phyloP scores from a whole-genome alignment of 1,140 invertebrate species.

The Drosophila kepulauana region DNA sequence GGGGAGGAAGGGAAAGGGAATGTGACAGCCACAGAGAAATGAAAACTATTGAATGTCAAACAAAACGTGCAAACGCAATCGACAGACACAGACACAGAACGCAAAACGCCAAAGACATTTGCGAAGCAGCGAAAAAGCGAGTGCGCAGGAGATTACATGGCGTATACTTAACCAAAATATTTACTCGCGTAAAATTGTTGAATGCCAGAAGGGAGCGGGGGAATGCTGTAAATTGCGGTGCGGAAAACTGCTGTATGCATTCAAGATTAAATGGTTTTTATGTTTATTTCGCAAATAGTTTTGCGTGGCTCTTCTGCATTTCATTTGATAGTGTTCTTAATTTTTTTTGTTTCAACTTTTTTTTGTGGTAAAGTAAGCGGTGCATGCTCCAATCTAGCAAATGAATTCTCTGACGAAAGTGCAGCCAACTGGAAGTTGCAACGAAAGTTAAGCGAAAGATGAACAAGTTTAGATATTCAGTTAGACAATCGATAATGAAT shows the following conservation, averaged over 20 bases:
- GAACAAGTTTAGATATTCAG: constrained; percentile 9
- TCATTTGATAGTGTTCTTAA: constrained; percentile 19
- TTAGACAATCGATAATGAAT: neutral
- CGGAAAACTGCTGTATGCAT: constrained; percentile 40
- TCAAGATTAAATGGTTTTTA: constrained; percentile 77
- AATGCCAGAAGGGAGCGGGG: constrained; percentile 3
- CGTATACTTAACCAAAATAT: constrained; percentile 81
- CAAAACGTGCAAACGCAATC: constrained; percentile 71
- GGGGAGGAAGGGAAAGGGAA: neutral
- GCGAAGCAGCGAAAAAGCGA: neutral
- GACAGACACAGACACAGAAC: constrained; percentile 40
- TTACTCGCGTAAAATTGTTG: constrained; percentile 60
- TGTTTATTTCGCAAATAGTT: constrained; percentile 74
- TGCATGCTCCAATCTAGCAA: constrained; percentile 35
- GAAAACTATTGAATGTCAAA: constrained; percentile 81
- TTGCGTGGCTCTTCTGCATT: constrained; percentile 29
- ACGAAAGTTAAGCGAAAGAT: constrained; percentile 1
- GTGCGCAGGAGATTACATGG: constrained; percentile 30
- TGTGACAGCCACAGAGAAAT: constrained; percentile 59
- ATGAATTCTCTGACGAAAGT: constrained; percentile 21
- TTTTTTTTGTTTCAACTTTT: constrained; percentile 21
- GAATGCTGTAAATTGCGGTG: constrained; percentile 13
- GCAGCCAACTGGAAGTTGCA: constrained; percentile 33
- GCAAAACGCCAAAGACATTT: neutral
- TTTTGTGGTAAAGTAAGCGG: constrained; percentile 27